phyloP scores from a whole-genome alignment of 2,888 invertebrate genomes.

The Protodeltote pygarga region DNA sequence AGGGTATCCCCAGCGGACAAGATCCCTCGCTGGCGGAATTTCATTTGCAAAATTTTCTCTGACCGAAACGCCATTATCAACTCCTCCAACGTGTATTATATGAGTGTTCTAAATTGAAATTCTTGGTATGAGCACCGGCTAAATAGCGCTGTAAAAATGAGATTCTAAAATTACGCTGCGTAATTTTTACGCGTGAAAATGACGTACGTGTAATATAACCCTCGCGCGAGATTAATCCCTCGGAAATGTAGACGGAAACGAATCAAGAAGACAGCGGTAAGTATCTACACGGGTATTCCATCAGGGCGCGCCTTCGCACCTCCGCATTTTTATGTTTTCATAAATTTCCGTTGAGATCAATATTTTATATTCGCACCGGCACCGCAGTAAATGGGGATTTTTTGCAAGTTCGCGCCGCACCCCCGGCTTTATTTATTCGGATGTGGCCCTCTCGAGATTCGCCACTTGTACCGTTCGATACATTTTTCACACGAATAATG shows the following conservation, averaged over 20 bases:
- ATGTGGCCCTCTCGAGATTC: constrained; percentile 71
- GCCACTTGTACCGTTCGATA: constrained; percentile 77
- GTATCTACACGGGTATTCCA: constrained; percentile 71
- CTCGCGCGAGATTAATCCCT: constrained; percentile 55
- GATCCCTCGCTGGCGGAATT: constrained; percentile 68
- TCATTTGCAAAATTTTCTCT: constrained; percentile 73
- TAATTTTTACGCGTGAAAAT: constrained; percentile 52
- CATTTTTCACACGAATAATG: constrained; percentile 78
- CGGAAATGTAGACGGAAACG: constrained; percentile 50
- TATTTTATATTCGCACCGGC: constrained; percentile 81
- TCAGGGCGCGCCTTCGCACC: constrained; percentile 71
- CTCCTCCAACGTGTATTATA: constrained; percentile 54
- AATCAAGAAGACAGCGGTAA: constrained; percentile 55
- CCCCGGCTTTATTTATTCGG: constrained; percentile 71
- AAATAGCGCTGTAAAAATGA: constrained; percentile 46
- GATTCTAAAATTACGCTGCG: constrained; percentile 49
- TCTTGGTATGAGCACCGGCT: constrained; percentile 46
- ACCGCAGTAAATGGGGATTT: constrained; percentile 70
- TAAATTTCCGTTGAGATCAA: constrained; percentile 83
- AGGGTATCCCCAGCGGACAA: constrained; percentile 60
- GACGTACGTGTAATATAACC: constrained; percentile 49
- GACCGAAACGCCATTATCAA: constrained; percentile 65
- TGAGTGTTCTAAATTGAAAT: constrained; percentile 58
- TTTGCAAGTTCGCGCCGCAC: constrained; percentile 68
- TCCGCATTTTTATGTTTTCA: constrained; percentile 83